phyloP scores from a whole-genome alignment of 2,797 vertebrate species.

The Gila robusta region DNA sequence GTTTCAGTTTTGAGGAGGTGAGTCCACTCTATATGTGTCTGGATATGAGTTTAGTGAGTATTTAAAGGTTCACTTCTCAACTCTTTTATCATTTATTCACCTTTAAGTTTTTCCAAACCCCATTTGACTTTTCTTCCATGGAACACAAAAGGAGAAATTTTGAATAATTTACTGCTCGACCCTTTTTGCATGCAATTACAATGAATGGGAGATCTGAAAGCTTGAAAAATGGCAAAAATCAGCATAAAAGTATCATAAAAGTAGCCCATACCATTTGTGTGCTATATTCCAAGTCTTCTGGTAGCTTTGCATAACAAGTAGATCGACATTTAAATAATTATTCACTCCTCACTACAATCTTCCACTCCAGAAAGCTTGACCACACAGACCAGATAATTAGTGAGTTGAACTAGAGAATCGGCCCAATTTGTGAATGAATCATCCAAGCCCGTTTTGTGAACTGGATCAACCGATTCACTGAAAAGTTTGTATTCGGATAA shows the following conservation, averaged over 20 bases:
- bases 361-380: not conserved
- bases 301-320: not conserved
- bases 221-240: not conserved
- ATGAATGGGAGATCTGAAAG: not conserved
- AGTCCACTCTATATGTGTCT: not conserved
- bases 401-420: not conserved
- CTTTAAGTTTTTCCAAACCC: not conserved
- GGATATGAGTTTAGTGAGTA: not conserved
- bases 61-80: slow-evolving; percentile 4
- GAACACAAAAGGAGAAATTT: not conserved
- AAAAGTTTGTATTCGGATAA: not conserved
- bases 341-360: not conserved
- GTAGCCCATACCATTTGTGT: not conserved
- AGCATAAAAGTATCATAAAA: not conserved
- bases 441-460: not conserved
- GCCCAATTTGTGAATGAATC: not conserved
- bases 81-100: slow-evolving; percentile 5
- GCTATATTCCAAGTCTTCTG: not conserved
- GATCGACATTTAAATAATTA: not conserved
- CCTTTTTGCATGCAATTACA: slow-evolving; percentile 3
- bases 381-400: not conserved
- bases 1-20: not conserved
- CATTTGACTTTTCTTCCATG: not conserved
- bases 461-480: not conserved
- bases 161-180: not conserved